Conservation (phyloP, 2,113 vertebrate species). For the Oreocharis arfaki region DNA sequence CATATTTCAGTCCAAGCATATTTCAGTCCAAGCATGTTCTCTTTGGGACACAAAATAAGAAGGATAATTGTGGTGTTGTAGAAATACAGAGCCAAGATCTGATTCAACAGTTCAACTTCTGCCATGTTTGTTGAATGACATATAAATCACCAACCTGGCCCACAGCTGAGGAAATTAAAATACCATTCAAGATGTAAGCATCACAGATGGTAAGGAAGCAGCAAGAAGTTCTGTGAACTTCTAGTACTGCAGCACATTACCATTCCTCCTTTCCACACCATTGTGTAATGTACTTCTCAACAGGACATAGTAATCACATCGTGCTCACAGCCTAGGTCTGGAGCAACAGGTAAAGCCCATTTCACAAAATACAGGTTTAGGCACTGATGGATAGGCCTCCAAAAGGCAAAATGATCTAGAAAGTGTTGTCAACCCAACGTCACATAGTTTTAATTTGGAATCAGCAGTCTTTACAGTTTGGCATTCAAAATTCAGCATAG, state of each 20-base stretch:
- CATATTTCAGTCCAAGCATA: not conserved
- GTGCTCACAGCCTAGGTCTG: not conserved
- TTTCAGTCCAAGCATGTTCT: not conserved
- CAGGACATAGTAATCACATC: fast-evolving
- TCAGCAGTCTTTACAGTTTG: not conserved
- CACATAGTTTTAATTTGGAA: not conserved
- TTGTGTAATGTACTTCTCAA: not conserved
- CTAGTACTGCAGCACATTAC: not conserved
- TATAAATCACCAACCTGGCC: not conserved
- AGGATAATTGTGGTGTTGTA: not conserved
- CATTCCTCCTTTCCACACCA: not conserved
- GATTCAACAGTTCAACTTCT: not conserved
- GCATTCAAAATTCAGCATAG: not conserved
- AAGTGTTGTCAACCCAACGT: not conserved
- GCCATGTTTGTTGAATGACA: not conserved
- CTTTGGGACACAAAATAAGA: not conserved
- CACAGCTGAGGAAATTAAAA: not conserved
- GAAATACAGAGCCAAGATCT: not conserved
- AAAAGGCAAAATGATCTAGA: not conserved
- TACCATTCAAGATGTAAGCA: not conserved
- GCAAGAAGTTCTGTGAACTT: not conserved
- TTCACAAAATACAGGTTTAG: not conserved
- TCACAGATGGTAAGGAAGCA: not conserved
- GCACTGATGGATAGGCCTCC: not conserved
- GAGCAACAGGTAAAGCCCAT: fast-evolving